Evolutionary conservation across 2,797 vertebrate genomes (phyloP).

Genomic region (Chaetophractus vellerosus): DNA sequence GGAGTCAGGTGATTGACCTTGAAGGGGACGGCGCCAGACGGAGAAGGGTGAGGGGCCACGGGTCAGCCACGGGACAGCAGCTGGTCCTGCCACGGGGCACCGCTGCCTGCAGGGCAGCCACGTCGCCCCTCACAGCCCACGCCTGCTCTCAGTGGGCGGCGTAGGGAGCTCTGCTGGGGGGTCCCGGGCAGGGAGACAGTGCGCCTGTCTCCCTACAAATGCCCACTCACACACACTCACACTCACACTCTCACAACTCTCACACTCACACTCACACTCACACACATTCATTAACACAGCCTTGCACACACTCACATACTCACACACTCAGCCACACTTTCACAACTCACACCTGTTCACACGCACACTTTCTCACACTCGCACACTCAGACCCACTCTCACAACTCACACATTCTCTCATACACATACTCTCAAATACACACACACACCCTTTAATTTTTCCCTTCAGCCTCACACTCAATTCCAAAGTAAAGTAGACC

Average conservation of each 20-base stretch:
- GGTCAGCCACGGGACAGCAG: not conserved
- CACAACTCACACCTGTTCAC: too few species aligned
- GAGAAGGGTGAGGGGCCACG: not conserved
- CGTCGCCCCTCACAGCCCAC: not conserved
- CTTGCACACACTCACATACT: not conserved
- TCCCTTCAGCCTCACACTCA: slow-evolving; percentile 6
- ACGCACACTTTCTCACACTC: too few species aligned
- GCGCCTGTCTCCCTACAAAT: not conserved
- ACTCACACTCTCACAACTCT: not conserved
- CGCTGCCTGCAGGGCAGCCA: too few species aligned
- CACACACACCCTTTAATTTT: not conserved
- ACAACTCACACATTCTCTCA: not conserved
- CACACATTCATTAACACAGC: not conserved
- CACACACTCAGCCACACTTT: not conserved
- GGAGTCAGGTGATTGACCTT: not conserved
- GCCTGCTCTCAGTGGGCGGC: not conserved
- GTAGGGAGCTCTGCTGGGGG: not conserved
- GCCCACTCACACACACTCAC: not conserved
- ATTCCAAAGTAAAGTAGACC: not conserved
- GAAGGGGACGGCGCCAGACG: not conserved
- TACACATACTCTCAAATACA: not conserved
- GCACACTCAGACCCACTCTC: not conserved
- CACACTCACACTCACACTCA: not conserved
- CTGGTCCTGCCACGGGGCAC: not conserved
- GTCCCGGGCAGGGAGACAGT: not conserved